A percentile compares a stretch with the other conserved stretches of the same genome.
These are phyloP conservation scores for Cyphomyrus plagiostoma DNA, from an alignment of 2,113 vertebrate species.

Conservation along the genomic window DNA sequence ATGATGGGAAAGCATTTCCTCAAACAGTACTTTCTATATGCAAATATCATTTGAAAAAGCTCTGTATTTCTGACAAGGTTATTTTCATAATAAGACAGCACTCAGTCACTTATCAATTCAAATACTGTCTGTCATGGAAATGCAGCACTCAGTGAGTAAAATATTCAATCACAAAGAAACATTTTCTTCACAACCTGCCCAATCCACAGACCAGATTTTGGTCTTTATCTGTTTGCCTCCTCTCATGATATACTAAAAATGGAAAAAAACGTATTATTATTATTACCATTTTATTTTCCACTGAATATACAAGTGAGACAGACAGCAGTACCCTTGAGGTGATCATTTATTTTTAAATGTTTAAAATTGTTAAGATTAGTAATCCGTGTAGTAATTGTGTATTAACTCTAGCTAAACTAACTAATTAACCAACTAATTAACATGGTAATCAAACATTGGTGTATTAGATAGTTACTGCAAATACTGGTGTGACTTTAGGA, in stretches of 20 bases:
- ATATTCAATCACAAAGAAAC: background rate
- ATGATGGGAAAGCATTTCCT: background rate
- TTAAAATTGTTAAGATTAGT: too few species aligned
- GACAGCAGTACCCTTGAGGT: too few species aligned
- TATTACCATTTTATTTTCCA: background rate
- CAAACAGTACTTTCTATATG: background rate
- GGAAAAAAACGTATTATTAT: background rate
- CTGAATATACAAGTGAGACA: background rate
- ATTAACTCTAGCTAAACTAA: too few species aligned
- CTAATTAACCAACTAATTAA: too few species aligned
- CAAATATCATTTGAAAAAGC: background rate
- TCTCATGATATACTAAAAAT: background rate
- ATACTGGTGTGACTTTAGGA: too few species aligned
- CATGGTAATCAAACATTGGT: too few species aligned
- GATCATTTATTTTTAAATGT: too few species aligned
- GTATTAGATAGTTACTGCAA: too few species aligned
- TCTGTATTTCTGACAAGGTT: background rate
- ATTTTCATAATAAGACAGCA: background rate
- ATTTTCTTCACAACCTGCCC: background rate
- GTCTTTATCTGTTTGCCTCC: background rate
- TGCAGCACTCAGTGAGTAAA: background rate
- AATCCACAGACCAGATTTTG: background rate
- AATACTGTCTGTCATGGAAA: background rate
- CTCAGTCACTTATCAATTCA: background rate
- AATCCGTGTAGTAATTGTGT: too few species aligned